These are phyloP conservation scores for Patella vulgata DNA, from an alignment of 1,140 invertebrate species.

Conservation along the genomic window DNA sequence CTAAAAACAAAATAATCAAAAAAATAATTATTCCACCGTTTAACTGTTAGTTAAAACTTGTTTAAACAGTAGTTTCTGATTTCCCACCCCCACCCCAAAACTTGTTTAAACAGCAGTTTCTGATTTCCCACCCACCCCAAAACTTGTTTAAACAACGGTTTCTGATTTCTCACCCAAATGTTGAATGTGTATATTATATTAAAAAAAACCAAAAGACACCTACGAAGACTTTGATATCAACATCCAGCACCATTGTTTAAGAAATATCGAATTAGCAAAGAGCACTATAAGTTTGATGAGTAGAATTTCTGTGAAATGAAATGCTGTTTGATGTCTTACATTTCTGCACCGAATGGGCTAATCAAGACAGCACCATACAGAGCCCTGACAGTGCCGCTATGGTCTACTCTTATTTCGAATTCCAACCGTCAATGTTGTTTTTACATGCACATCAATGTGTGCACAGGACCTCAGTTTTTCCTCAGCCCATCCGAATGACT, in stretches of 20 bases:
- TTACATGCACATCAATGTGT: no score
- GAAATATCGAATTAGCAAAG: not conserved
- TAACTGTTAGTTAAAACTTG: slow-evolving; percentile 68
- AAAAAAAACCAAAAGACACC: not conserved
- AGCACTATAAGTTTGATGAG: no score
- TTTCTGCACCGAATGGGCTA: no score
- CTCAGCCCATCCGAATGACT: no score
- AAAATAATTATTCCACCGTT: not conserved
- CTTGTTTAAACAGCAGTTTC: slow-evolving; percentile 76
- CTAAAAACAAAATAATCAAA: slow-evolving; percentile 38
- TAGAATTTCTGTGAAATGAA: no score
- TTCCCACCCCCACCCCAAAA: slow-evolving; percentile 68
- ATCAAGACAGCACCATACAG: no score
- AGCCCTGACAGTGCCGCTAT: no score
- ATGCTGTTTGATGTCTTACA: no score
- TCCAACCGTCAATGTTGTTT: no score
- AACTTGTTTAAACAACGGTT: slow-evolving; percentile 77
- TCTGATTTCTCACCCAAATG: slow-evolving; percentile 67
- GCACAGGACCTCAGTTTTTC: no score
- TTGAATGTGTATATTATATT: not conserved
- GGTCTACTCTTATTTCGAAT: no score
- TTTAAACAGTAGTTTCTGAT: slow-evolving; percentile 76
- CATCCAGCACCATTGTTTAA: not conserved
- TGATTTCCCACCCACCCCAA: slow-evolving; percentile 70
- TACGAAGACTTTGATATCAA: not conserved